Evolutionary conservation across 2,797 vertebrate species (phyloP), one percentile per base, ranked within the genome.

Genomic region (Sphenopsis melanotis): DNA sequence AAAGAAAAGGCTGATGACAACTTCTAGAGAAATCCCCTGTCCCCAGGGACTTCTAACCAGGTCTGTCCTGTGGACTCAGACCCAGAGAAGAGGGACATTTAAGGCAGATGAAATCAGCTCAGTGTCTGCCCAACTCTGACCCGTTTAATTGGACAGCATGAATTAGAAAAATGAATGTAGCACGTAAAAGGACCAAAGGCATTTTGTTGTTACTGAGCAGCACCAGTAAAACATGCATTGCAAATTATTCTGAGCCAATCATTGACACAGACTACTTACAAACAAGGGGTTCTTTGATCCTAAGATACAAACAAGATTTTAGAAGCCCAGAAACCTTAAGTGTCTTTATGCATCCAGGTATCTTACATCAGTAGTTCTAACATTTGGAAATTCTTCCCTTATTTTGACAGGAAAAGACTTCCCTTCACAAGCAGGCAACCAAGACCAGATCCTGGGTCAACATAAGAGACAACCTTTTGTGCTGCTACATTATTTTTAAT

Each of bases 141-240:
- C 39, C 26, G 1, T 52, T 87, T 69, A 76, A 59, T 1, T 23
- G 17, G 39, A 7, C 37, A 65, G 27, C 4, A 3, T 41, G 22
- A 44, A 41, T 16, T 23, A 17, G 22, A n/a, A 61, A 53, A 42
- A 29, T 34, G 34, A 47, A n/a, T 0, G 19, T 6, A 27, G 16
- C 49, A 27, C 0, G 0, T 32, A 27, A 80, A 61, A 79, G 8
- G 47, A 46, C 16, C 2, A 2, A 72, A 82, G 36, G 34, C 10
- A n/a, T 65, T 47, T 84, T 52, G n/a, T 9, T 63, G 7, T 49
- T 66, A 10, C 22, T 6, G 19, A 89, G 9, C 34, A 27, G 11
- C 3, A 1, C 14, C 12, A 53, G 17, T 23, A 77, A 77, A 91
- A 60, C 6, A 36, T 0, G 0, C 14, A 29, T 1, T 10, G 22